phyloP scores from a whole-genome alignment of 2,113 vertebrate genomes.

The Trachemys scripta region DNA sequence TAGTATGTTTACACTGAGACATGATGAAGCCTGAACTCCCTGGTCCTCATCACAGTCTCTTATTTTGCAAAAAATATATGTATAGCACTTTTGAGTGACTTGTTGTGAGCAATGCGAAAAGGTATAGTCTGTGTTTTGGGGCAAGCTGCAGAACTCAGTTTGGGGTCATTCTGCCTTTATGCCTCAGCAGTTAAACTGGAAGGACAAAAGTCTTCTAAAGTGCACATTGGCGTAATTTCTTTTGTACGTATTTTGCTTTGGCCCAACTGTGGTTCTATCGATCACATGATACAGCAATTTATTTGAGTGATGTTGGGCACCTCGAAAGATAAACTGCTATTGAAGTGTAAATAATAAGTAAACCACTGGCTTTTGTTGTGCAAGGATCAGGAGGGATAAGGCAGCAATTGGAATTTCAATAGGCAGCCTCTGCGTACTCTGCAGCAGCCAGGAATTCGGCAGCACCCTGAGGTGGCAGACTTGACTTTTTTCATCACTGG shows the following conservation, averaged over 20 bases:
- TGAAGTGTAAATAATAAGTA: no score
- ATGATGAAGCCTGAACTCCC: not conserved
- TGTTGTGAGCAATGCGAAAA: not conserved
- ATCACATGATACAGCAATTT: not conserved
- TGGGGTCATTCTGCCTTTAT: not conserved
- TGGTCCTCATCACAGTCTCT: rapidly evolving
- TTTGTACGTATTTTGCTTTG: not conserved
- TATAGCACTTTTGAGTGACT: not conserved
- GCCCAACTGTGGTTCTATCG: rapidly evolving
- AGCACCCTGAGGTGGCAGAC: not conserved
- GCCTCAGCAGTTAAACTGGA: not conserved
- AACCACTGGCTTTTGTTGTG: rapidly evolving
- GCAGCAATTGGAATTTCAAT: not conserved
- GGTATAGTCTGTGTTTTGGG: not conserved
- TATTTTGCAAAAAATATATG: not conserved
- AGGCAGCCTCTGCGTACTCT: rapidly evolving
- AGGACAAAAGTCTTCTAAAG: not conserved
- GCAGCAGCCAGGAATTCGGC: not conserved
- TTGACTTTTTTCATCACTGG: not conserved
- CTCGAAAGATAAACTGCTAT: rapidly evolving
- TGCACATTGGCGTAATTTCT: not conserved
- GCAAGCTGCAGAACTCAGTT: rapidly evolving
- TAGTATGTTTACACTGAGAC: not conserved
- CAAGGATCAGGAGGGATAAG: rapidly evolving
- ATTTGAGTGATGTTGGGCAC: rapidly evolving